phyloP scores from a whole-genome alignment of 2,113 vertebrate genomes.

The Leptosomus discolor region DNA sequence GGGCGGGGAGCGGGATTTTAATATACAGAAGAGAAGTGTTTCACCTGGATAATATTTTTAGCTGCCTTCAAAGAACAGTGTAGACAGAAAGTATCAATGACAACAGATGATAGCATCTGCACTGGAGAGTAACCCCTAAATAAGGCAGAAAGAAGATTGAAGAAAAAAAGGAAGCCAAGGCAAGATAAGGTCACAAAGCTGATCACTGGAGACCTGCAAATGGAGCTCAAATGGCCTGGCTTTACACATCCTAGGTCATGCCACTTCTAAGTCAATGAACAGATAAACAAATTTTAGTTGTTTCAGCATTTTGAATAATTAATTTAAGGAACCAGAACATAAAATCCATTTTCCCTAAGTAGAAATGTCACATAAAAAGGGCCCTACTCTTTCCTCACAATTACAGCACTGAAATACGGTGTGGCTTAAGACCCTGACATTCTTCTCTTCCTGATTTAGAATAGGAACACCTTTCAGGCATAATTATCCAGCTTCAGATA shows the following conservation, averaged over 20 bases:
- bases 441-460: background rate
- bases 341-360: background rate
- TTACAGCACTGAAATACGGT: background rate
- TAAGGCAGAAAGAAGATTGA: background rate
- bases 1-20: background rate
- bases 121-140: background rate
- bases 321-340: background rate
- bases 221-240: background rate
- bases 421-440: background rate
- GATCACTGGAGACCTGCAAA: background rate
- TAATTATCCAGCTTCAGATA: background rate
- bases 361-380: background rate
- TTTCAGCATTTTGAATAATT: conserved; percentile 7
- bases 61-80: background rate
- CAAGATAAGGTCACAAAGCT: background rate
- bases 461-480: background rate
- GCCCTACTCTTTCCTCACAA: background rate
- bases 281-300: background rate
- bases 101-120: background rate
- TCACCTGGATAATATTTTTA: background rate
- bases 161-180: background rate
- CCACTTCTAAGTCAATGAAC: background rate
- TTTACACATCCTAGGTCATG: background rate
- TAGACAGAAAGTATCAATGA: background rate
- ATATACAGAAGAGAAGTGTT: background rate